These are phyloP conservation scores for Macquaria ambigua DNA, from an alignment of 2,113 vertebrate genomes.

Conservation along the genomic window DNA sequence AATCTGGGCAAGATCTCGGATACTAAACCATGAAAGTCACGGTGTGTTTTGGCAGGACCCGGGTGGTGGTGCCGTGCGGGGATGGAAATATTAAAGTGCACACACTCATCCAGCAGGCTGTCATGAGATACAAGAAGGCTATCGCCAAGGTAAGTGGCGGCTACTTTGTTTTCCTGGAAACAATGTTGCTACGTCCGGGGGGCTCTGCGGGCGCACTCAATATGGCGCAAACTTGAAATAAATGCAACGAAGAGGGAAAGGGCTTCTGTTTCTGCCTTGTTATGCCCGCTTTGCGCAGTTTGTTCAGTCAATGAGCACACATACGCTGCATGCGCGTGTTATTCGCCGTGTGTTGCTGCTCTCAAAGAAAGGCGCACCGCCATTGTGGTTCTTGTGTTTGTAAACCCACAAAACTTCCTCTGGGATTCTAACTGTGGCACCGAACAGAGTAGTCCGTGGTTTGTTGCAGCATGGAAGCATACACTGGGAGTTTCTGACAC, in stretches of 20 bases:
- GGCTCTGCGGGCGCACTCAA: slow-evolving; percentile 65
- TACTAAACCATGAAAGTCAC: slow-evolving; percentile 87
- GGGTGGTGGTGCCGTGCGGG: slow-evolving; percentile 97
- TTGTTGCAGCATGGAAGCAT: neutral
- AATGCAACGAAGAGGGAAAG: neutral
- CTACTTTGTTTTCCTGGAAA: slow-evolving; percentile 60
- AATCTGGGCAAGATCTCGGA: slow-evolving; percentile 76
- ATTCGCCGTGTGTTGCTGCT: slow-evolving; percentile 10
- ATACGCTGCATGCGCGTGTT: neutral
- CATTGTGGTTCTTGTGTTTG: slow-evolving; percentile 71
- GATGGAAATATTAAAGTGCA: slow-evolving; percentile 92
- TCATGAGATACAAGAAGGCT: slow-evolving; percentile 94
- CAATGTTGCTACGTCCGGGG: slow-evolving; percentile 57
- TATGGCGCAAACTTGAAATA: slow-evolving; percentile 80
- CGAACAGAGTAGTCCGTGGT: neutral
- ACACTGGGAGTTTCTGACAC: neutral
- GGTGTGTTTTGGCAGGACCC: slow-evolving; percentile 94
- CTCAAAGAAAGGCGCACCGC: slow-evolving; percentile 63
- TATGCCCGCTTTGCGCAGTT: neutral
- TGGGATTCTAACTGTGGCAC: slow-evolving; percentile 20
- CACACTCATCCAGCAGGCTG: slow-evolving; percentile 92
- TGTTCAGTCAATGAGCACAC: neutral
- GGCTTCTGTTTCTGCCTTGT: neutral
- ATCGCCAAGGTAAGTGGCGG: slow-evolving; percentile 92
- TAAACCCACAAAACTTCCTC: slow-evolving; percentile 69